phyloP scores from a whole-genome alignment of 92 coral and sea anemone genomes.

The Zoanthus sansibaricus region DNA sequence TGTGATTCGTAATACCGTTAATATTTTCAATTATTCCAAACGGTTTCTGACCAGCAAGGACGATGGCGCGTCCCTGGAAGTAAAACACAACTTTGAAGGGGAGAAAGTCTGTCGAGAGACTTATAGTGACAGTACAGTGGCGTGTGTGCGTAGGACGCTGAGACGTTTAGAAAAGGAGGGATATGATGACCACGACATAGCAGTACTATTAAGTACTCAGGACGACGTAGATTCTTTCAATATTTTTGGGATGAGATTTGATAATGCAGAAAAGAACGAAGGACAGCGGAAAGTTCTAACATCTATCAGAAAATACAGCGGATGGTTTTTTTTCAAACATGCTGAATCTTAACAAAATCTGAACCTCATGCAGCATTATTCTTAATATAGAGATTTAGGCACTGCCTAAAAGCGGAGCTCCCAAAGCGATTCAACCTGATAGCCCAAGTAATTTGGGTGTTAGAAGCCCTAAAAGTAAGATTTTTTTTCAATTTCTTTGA shows the following conservation, averaged over 20 bases:
- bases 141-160: not conserved
- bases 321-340: not conserved
- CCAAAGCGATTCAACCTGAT: too few species aligned
- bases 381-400: too few species aligned
- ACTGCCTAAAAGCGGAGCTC: too few species aligned
- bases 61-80: not conserved
- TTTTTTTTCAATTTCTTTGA: too few species aligned
- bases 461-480: too few species aligned
- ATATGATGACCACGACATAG: not conserved
- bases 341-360: too few species aligned
- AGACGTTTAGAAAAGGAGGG: not conserved
- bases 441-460: too few species aligned
- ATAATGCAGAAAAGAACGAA: constrained; percentile 12
- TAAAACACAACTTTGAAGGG: not conserved
- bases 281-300: constrained; percentile 14
- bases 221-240: not conserved
- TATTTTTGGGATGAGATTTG: not conserved
- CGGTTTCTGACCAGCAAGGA: not conserved
- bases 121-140: not conserved
- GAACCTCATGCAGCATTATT: too few species aligned
- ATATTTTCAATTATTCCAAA: not conserved
- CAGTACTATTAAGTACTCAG: not conserved
- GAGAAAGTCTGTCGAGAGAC: not conserved
- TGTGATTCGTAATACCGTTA: not conserved
- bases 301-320: constrained; percentile 44